Evolutionary conservation across 2,888 invertebrate species (phyloP).

Genomic region (Onchidella celtica): DNA sequence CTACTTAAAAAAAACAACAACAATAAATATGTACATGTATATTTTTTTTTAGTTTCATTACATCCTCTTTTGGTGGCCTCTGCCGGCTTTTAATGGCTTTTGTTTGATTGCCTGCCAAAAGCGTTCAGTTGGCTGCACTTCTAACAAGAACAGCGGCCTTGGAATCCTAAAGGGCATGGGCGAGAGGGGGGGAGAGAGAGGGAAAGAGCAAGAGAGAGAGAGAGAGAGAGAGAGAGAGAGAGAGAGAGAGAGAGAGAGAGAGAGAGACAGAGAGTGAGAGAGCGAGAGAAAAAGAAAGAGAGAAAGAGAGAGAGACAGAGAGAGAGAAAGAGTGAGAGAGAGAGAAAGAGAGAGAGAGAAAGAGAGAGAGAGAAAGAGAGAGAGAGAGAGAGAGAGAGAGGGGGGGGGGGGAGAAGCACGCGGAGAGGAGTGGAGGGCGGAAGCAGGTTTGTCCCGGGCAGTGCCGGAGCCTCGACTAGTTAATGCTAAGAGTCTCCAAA

Average conservation of each 20-base stretch:
- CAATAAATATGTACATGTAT: too few relatives aligned
- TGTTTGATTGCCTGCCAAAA: too few relatives aligned
- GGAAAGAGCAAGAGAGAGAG: not conserved
- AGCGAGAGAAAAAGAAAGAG: not conserved
- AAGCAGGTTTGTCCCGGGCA: too few relatives aligned
- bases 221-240: conserved; percentile 1
- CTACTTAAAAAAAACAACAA: too few relatives aligned
- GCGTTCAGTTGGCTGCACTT: too few relatives aligned
- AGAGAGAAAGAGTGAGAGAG: not conserved
- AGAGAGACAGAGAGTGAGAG: not conserved
- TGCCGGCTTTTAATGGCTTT: too few relatives aligned
- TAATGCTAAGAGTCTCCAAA: not conserved
- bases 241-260: not conserved
- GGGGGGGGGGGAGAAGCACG: too few relatives aligned
- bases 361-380: not conserved
- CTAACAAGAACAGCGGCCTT: too few relatives aligned
- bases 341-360: not conserved
- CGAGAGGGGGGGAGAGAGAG: not conserved
- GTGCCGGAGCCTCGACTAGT: not conserved
- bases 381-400: not conserved
- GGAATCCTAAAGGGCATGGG: not conserved
- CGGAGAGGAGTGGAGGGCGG: too few relatives aligned
- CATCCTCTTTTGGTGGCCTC: too few relatives aligned
- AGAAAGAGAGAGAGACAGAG: not conserved
- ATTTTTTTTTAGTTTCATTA: too few relatives aligned